A percentile compares a stretch with the other conserved stretches of the same genome.
Evolutionary conservation across 2,888 invertebrate species (phyloP).

Genomic region (Galeopsomyia nigrocyanea): DNA sequence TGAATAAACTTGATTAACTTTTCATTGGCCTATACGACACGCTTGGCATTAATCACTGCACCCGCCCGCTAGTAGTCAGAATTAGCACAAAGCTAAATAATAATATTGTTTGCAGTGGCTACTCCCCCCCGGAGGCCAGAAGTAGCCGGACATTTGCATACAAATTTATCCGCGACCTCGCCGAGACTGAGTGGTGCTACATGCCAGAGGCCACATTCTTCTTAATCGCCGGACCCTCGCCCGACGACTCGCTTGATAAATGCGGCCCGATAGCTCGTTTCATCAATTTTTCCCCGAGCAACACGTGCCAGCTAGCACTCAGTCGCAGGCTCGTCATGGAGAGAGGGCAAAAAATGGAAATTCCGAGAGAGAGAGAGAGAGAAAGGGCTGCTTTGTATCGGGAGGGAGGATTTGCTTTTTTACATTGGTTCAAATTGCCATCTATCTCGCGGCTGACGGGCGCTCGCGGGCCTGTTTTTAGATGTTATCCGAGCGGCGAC

Average conservation of each 20-base stretch:
- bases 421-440: conserved; percentile 52
- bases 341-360: conserved; percentile 6
- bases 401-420: not conserved
- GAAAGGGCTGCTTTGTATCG: not conserved
- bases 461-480: conserved; percentile 44
- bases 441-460: conserved; percentile 40
- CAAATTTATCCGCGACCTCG: no score
- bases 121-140: no score
- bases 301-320: conserved; percentile 9
- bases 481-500: conserved; percentile 49
- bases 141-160: no score
- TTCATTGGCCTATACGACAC: no score
- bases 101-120: no score
- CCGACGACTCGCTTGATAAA: conserved; percentile 6
- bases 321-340: not conserved
- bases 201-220: conserved; percentile 17
- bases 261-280: not conserved
- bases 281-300: conserved; percentile 24
- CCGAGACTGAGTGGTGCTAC: no score
- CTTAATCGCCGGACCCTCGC: not conserved
- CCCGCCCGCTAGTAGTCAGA: no score
- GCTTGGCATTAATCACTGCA: no score
- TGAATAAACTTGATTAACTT: no score
- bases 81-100: no score
- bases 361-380: not conserved